A percentile compares a stretch with the other conserved stretches of the same genome.
Evolutionary conservation across 2,113 vertebrate species (phyloP).

Genomic region (Alexandromys fortis): DNA sequence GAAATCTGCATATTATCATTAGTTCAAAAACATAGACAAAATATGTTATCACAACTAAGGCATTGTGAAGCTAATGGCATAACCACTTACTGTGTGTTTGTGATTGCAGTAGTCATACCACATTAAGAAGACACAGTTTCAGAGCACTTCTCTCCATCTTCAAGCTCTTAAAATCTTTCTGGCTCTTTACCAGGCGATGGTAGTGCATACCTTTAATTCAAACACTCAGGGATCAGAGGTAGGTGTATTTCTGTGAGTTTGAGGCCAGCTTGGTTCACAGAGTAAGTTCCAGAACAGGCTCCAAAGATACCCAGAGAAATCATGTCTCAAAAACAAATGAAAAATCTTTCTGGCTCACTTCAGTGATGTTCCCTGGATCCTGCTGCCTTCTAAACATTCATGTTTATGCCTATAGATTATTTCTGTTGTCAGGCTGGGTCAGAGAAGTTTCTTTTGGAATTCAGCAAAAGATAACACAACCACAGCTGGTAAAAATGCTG

Average conservation of each 20-base stretch:
- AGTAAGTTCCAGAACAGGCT: too few species aligned
- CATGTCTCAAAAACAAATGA: too few species aligned
- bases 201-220: too few species aligned
- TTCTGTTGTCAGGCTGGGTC: too few species aligned
- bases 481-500: neutral
- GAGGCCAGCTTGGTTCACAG: too few species aligned
- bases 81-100: neutral
- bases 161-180: neutral
- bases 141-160: neutral
- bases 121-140: neutral
- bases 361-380: neutral
- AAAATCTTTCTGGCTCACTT: neutral
- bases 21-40: neutral
- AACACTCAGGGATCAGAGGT: too few species aligned
- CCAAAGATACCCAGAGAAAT: too few species aligned
- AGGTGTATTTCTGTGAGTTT: too few species aligned
- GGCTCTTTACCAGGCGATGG: too few species aligned
- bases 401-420: neutral
- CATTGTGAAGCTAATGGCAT: neutral
- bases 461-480: neutral
- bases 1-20: neutral
- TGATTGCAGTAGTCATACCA: neutral
- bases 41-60: neutral
- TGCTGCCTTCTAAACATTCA: neutral
- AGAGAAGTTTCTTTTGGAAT: neutral